These are phyloP conservation scores for Stomatorhinus ivindoensis DNA, from an alignment of 2,113 vertebrate species.

Conservation along the genomic window DNA sequence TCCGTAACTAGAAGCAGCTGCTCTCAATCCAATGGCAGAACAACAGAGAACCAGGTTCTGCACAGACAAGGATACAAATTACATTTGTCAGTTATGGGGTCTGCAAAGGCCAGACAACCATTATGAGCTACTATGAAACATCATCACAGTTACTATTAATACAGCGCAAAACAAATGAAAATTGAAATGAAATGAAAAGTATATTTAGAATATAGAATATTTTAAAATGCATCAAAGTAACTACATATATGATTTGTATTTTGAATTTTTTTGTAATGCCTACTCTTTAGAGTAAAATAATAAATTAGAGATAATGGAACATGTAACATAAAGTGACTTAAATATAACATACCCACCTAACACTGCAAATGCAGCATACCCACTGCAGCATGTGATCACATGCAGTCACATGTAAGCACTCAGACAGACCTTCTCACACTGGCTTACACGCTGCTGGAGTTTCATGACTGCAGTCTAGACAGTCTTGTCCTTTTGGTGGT, in stretches of 20 bases:
- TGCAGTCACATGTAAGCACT: background rate
- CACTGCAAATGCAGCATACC: background rate
- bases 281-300: background rate
- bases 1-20: background rate
- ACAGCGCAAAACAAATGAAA: background rate
- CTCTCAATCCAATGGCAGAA: background rate
- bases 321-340: background rate
- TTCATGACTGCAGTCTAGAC: background rate
- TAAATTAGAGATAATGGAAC: background rate
- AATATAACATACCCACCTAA: background rate
- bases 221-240: background rate
- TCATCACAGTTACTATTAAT: background rate
- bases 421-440: background rate
- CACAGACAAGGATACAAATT: background rate
- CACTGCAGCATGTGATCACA: background rate
- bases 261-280: background rate
- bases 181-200: background rate
- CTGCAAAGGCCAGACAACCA: background rate
- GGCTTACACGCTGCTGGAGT: background rate
- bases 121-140: background rate
- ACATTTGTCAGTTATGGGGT: background rate
- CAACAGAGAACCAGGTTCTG: background rate
- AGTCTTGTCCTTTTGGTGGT: background rate
- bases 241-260: background rate
- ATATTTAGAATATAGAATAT: background rate